Base-by-base conservation (phyloP, 2,888 invertebrate genomes). In the Junonia oenone region DNA sequence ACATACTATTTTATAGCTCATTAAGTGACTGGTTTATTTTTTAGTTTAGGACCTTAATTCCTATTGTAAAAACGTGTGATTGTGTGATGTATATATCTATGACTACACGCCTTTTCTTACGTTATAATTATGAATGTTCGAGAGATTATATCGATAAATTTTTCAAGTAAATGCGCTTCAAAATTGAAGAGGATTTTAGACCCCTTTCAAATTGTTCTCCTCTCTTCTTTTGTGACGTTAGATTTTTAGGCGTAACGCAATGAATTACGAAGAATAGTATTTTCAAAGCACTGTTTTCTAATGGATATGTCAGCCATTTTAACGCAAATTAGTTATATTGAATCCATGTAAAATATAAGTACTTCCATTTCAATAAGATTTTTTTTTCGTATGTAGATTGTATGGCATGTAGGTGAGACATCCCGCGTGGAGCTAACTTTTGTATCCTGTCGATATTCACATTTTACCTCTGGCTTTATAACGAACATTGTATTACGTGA, bases 281-380 rank as follows among this genome's bases (percentile, higher is more conserved):
- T 75, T 78, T 76, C 73, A 75, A 79, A 78, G 83, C 84, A 84
- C 84, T 75, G 67, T 55, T 61, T 76, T 72, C 70, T 73, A 73
- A 79, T 72, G 72, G 71, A 78, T 71, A 80, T 75, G 87, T 87
- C 86, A 83, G 85, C 88, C 88, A 85, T 87, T 86, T 82, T 81
- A 78, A 86, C 77, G 81, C 80, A 81, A 78, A 82, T 86, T 87
- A 86, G 80, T 85, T 82, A 69, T 83, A 82, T 67, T 60, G 66
- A 72, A 77, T 78, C 72, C 74, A 74, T 78, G 75, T 78, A 77
- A 81, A 76, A 74, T 83, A 82, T 84, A 85, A 86, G 86, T 89
- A 90, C 89, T 90, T 89, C 89, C 89, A 90, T 85, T 89, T 85
- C 84, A 80, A 75, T 87, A 86, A 86, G 82, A 78, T 78, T 83